These are phyloP conservation scores for Acinonyx jubatus DNA, from an alignment of 2,113 vertebrate species.

Conservation along the genomic window DNA sequence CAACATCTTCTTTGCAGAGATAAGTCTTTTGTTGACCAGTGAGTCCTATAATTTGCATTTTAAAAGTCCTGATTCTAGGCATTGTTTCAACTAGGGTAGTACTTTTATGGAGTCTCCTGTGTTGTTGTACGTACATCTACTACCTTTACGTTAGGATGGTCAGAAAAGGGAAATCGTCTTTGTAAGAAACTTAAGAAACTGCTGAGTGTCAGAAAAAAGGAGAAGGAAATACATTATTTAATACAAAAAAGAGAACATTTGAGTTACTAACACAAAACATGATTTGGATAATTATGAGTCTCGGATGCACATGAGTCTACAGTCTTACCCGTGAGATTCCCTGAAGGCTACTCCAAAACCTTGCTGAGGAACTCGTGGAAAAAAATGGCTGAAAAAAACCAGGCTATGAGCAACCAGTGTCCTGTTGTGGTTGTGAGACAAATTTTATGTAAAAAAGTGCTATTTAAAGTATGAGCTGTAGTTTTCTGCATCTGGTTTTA, in stretches of 20 bases:
- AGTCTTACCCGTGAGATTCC: conserved; percentile 40
- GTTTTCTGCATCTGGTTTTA: conserved; percentile 19
- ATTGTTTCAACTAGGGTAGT: background rate
- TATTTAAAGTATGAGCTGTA: background rate
- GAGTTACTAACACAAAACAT: conserved; percentile 47
- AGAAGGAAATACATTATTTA: conserved; percentile 67
- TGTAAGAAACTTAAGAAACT: conserved; percentile 45
- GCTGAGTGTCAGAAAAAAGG: conserved; percentile 43
- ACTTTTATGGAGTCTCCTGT: background rate
- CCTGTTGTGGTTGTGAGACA: conserved; percentile 42
- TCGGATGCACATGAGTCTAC: background rate
- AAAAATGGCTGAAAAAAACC: conserved; percentile 13
- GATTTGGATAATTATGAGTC: conserved; percentile 69
- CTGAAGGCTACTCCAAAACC: conserved; percentile 58
- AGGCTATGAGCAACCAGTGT: conserved; percentile 44
- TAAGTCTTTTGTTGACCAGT: background rate
- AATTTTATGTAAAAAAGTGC: conserved; percentile 4
- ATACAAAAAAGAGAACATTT: conserved; percentile 46
- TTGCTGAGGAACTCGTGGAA: conserved; percentile 29
- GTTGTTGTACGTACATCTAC: background rate
- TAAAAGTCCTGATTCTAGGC: background rate
- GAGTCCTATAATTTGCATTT: background rate
- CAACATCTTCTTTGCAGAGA: background rate
- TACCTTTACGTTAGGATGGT: background rate
- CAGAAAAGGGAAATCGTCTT: conserved; percentile 54